Conservation (phyloP, 2,113 vertebrate genomes). For the Bettongia penicillata region DNA sequence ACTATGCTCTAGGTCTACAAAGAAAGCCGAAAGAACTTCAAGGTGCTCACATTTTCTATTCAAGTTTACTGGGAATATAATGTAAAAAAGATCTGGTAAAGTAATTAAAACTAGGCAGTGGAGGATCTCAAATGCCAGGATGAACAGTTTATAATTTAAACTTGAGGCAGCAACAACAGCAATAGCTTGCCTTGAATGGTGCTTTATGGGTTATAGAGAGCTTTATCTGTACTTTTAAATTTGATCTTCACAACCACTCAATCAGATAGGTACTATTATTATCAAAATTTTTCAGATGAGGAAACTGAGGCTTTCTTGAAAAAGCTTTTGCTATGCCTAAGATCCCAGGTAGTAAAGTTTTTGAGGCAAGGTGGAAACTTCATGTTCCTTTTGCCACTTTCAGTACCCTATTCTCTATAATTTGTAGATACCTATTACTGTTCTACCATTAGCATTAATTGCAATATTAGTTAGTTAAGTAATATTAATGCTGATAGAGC, state of each 20-base stretch:
- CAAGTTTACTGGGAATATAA: background rate
- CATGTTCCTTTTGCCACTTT: background rate
- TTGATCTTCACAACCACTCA: background rate
- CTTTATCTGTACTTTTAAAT: background rate
- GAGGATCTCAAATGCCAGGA: background rate
- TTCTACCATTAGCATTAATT: background rate
- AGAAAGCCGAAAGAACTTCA: background rate
- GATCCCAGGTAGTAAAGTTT: background rate
- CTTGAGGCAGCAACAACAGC: background rate
- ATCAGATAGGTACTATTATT: background rate
- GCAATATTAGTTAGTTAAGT: too few species aligned
- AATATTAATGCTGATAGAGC: too few species aligned
- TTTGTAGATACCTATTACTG: background rate
- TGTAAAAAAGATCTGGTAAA: too few species aligned
- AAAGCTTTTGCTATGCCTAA: background rate
- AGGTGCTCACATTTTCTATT: background rate
- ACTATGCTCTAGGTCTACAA: background rate
- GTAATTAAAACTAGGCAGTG: background rate
- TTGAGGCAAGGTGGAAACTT: background rate
- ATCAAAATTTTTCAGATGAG: too few species aligned
- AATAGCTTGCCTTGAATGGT: background rate
- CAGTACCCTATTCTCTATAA: background rate
- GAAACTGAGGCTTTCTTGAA: too few species aligned
- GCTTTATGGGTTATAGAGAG: background rate
- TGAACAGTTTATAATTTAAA: background rate